Percentiles rank a stretch among this genome's conserved stretches.
phyloP scores from a whole-genome alignment of 2,888 invertebrate genomes.

The Epistrophe grossulariae region DNA sequence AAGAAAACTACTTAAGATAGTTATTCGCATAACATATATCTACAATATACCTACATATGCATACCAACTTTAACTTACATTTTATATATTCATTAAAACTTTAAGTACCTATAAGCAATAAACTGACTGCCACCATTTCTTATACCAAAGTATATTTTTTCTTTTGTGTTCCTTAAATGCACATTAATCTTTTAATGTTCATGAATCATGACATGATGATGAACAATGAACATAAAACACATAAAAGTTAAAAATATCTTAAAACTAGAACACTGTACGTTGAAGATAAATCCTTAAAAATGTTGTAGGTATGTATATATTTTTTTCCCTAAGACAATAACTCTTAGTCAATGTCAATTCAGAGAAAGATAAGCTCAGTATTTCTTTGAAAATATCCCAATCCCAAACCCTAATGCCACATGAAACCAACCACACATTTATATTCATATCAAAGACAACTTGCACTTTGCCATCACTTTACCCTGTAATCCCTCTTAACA shows the following conservation, averaged over 20 bases:
- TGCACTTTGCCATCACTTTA: constrained; percentile 21
- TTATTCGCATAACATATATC: background rate
- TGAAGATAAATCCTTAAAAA: constrained; percentile 15
- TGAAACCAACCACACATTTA: constrained; percentile 20
- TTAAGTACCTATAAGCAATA: background rate
- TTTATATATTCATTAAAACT: background rate
- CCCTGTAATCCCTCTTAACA: constrained; percentile 44
- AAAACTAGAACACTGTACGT: constrained; percentile 5
- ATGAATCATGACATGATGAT: background rate
- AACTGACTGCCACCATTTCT: background rate
- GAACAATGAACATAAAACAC: background rate
- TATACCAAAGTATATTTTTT: background rate
- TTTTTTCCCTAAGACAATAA: constrained; percentile 13
- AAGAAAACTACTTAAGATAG: no score
- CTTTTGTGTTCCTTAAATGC: background rate
- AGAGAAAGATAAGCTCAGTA: background rate
- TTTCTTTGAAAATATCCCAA: background rate
- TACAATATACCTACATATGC: no score
- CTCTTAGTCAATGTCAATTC: constrained; percentile 40
- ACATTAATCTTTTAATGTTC: constrained; percentile 8
- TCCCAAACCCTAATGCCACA: background rate
- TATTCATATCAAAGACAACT: constrained; percentile 25
- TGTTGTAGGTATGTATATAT: background rate
- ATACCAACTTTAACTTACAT: background rate
- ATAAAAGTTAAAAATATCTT: constrained; percentile 1